A percentile compares a stretch with the other conserved stretches of the same genome.
phyloP scores from a whole-genome alignment of 2,113 vertebrate genomes.

The Cryptomyrus ogoouensis region DNA sequence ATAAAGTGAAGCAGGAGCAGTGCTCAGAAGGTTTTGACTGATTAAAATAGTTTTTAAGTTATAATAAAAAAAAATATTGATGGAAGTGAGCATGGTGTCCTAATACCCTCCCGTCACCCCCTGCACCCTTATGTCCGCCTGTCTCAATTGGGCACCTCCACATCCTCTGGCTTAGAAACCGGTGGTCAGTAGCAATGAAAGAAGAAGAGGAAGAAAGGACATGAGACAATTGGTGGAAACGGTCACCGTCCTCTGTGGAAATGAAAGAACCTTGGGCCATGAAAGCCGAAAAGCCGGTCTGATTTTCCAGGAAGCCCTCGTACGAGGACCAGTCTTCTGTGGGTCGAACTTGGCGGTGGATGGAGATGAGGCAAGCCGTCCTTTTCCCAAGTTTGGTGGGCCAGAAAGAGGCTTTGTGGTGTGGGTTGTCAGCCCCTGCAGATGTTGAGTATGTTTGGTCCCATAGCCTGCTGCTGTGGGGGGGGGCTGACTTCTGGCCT shows the following conservation, averaged over 20 bases:
- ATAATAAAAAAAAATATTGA: not conserved
- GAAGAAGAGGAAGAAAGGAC: conserved; percentile 19
- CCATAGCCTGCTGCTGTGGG: not conserved
- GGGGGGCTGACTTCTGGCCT: not conserved
- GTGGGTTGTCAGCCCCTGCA: not conserved
- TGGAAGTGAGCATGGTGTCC: not conserved
- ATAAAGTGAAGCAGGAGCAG: not conserved
- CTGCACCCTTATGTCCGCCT: not conserved
- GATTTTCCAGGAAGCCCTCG: not conserved
- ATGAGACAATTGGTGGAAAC: conserved; percentile 24
- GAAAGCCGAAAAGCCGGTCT: not conserved
- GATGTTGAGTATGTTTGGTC: not conserved
- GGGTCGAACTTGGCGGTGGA: not conserved
- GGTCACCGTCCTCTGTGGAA: conserved; percentile 2
- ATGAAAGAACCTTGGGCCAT: not conserved
- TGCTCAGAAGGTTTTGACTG: not conserved
- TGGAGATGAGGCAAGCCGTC: not conserved
- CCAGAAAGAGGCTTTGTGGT: not conserved
- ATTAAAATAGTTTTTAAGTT: not conserved
- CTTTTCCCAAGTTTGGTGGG: not conserved
- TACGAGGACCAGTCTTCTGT: not conserved
- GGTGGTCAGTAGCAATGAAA: not conserved
- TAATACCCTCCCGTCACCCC: not conserved
- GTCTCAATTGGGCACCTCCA: not conserved
- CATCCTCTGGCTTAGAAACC: not conserved